phyloP scores from a whole-genome alignment of 2,888 invertebrate species.

The Mamestra brassicae region DNA sequence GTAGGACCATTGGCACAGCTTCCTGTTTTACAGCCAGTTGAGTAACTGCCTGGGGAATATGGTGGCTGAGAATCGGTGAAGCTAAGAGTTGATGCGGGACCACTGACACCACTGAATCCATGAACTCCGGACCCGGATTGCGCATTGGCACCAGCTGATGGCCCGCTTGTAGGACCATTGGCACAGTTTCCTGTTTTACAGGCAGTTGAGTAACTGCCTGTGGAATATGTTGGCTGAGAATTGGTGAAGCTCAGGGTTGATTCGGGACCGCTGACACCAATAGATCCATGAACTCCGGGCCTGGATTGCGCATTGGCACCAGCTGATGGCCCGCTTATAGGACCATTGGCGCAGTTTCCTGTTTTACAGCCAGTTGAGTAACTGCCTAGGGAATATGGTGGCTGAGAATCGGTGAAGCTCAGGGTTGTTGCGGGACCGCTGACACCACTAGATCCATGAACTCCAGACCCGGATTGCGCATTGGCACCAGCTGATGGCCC shows the following conservation, averaged over 20 bases:
- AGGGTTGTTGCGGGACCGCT: constrained; percentile 32
- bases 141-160: no score
- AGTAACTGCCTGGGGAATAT: constrained; percentile 18
- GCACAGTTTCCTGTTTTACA: constrained; percentile 52
- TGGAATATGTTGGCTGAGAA: constrained; percentile 27
- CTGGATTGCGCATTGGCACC: no score
- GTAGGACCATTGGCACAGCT: constrained; percentile 37
- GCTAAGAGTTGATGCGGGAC: constrained; percentile 34
- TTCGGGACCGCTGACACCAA: constrained; percentile 30
- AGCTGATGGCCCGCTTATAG: background rate
- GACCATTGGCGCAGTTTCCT: constrained; percentile 42
- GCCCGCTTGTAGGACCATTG: constrained; percentile 4
- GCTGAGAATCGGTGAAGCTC: constrained; percentile 26
- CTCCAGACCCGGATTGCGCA: constrained; percentile 21
- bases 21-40: constrained; percentile 38
- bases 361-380: constrained; percentile 41
- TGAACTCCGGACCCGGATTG: constrained; percentile 26
- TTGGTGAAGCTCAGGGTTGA: constrained; percentile 26
- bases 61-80: constrained; percentile 30
- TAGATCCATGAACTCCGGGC: constrained; percentile 36
- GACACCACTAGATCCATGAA: constrained; percentile 30
- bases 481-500: no score
- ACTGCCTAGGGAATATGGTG: constrained; percentile 25
- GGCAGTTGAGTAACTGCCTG: constrained; percentile 24
- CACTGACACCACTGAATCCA: constrained; percentile 25